Conservation (phyloP, 2,797 vertebrate species). For the Sebastes minor region DNA sequence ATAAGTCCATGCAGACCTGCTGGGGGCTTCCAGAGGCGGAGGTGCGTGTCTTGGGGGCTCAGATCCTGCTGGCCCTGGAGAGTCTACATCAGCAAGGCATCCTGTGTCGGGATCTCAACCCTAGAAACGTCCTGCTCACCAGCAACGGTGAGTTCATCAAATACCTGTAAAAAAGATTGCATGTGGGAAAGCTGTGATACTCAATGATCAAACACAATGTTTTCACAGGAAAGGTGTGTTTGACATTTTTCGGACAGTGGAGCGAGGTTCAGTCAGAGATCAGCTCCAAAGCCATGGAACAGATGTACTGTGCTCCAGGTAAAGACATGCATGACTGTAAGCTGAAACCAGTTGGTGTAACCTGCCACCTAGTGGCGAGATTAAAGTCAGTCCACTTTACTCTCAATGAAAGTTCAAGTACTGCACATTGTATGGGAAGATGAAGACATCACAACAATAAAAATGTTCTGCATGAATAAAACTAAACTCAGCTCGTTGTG, state of each 20-base stretch:
- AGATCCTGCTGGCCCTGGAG: slow-evolving; percentile 92
- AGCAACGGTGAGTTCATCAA: slow-evolving; percentile 83
- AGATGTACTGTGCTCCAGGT: slow-evolving; percentile 97
- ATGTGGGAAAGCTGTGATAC: background rate
- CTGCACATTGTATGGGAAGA: background rate
- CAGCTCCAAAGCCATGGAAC: slow-evolving; percentile 85
- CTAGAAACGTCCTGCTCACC: slow-evolving; percentile 92
- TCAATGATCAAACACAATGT: background rate
- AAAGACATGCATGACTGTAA: background rate
- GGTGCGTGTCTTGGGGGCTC: slow-evolving; percentile 91
- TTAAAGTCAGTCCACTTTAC: background rate
- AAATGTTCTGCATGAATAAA: background rate
- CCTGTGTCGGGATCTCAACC: slow-evolving; percentile 94
- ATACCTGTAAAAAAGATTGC: background rate
- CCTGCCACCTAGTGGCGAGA: slow-evolving; percentile 66
- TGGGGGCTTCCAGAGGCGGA: slow-evolving; percentile 88
- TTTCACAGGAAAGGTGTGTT: slow-evolving; percentile 88
- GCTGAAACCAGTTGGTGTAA: background rate
- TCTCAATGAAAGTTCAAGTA: background rate
- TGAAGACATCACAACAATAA: background rate
- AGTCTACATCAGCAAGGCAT: slow-evolving; percentile 95
- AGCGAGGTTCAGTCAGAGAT: slow-evolving; percentile 93
- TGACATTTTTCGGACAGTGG: slow-evolving; percentile 98
- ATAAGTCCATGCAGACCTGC: slow-evolving; percentile 49
- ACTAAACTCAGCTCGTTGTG: background rate